phyloP scores from a whole-genome alignment of 2,888 invertebrate species.

The Drosophila recens region DNA sequence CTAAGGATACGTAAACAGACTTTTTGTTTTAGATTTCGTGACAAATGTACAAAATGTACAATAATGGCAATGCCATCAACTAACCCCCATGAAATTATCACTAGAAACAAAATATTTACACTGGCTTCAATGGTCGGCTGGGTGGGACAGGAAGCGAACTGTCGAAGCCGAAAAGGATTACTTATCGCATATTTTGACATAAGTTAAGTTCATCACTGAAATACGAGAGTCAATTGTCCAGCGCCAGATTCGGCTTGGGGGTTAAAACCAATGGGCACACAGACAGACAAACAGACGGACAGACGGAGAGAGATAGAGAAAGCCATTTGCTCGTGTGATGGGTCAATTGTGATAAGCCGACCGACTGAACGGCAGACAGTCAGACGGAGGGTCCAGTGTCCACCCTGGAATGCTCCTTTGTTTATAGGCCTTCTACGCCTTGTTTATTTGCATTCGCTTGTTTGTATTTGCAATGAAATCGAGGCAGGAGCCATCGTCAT shows the following conservation, averaged over 20 bases:
- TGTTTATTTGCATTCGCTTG: slow-evolving; percentile 80
- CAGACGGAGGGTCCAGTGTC: slow-evolving; percentile 16
- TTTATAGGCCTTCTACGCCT: slow-evolving; percentile 72
- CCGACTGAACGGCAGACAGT: slow-evolving; percentile 25
- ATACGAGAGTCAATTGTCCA: slow-evolving; percentile 80
- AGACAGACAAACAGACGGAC: slow-evolving; percentile 17
- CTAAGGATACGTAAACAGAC: slow-evolving; percentile 67
- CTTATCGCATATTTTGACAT: slow-evolving; percentile 84
- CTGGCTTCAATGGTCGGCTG: slow-evolving; percentile 43
- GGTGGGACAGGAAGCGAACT: slow-evolving; percentile 48
- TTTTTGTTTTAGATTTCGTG: slow-evolving; percentile 77
- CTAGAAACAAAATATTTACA: slow-evolving; percentile 77
- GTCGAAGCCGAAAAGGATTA: slow-evolving; percentile 82
- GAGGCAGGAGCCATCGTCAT: slow-evolving; percentile 55
- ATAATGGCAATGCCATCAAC: slow-evolving; percentile 55
- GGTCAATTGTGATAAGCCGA: slow-evolving; percentile 80
- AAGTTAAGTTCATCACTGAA: slow-evolving; percentile 82
- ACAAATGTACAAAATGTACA: slow-evolving; percentile 73
- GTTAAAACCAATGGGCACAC: slow-evolving; percentile 52
- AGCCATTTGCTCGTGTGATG: slow-evolving; percentile 62
- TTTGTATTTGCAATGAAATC: slow-evolving; percentile 80
- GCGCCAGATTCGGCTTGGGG: slow-evolving; percentile 35
- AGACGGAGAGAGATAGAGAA: slow-evolving; percentile 1
- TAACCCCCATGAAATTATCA: slow-evolving; percentile 65
- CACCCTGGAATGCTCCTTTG: slow-evolving; percentile 70